Evolutionary conservation across 2,797 vertebrate genomes (phyloP), one percentile per base, ranked within the genome.

Genomic region (Sphenopsis melanotis): DNA sequence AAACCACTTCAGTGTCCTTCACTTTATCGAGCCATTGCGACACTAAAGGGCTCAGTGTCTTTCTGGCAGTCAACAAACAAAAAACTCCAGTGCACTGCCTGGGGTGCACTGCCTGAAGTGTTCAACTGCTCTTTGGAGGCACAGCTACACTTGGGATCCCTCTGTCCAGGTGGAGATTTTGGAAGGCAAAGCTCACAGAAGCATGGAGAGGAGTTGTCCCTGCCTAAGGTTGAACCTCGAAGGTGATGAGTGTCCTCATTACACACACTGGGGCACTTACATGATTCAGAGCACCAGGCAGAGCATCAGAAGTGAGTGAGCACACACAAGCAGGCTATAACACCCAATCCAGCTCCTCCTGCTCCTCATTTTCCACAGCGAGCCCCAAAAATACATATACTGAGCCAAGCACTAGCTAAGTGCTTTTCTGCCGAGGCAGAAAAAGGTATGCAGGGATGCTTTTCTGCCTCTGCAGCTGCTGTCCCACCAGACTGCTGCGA

Each of bases 261-360:
- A 63, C 19, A 59, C 8, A 32, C 5, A 26, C 42, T 64, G 47
- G 34, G 44, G 74, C 37, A 30, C 66, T 79, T 47, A 29, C 6
- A n/a, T 92, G 89, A 93, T 66, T 95, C 70, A 91, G 42, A 87
- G 47, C 82, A 89, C 6, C 23, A 71, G 19, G 30, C 41, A 94
- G 37, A 27, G 26, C 57, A 65, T 68, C 37, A 47, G 50, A 60
- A 47, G 26, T 70, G 29, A 77, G 66, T 74, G 75, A 71, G 39
- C 10, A 36, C 37, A 49, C 19, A 50, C 29, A 77, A 46, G 39
- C 14, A 71, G 27, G 64, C 61, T 71, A 20, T 36, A 89, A 53
- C 29, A 72, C 42, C 36, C 0, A 0, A 79, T 61, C 60, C 4
- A 20, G 19, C 50, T 82, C 69, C 56, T 93, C 34, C 59, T 75